These are phyloP conservation scores for Agrotis exclamationis DNA, from an alignment of 2,888 invertebrate species.

Conservation along the genomic window DNA sequence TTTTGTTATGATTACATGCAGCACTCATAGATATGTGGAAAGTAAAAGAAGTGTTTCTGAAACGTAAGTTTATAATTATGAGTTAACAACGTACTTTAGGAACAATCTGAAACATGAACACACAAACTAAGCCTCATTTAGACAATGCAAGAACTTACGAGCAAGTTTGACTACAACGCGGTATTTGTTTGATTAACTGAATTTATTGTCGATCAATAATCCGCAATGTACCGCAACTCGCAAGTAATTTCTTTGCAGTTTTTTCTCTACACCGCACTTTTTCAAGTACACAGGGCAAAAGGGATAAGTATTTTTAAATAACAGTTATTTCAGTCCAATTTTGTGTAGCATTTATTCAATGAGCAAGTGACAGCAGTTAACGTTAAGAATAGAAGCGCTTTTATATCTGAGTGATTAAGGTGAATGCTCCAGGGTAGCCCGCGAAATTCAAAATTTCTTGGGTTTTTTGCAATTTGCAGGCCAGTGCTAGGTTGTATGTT, in stretches of 20 bases:
- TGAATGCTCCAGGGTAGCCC: too few species aligned
- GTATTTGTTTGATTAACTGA: too few species aligned
- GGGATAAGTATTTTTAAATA: not conserved
- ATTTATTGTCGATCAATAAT: too few species aligned
- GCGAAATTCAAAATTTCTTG: too few species aligned
- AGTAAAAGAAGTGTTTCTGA: constrained; percentile 88
- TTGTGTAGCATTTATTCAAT: not conserved
- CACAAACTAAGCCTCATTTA: not conserved
- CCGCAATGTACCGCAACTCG: too few species aligned
- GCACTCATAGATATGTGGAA: constrained; percentile 88
- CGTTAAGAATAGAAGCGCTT: not conserved
- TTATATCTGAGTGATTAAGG: too few species aligned
- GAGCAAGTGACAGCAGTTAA: not conserved
- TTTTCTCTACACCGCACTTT: not conserved
- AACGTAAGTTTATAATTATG: constrained; percentile 80
- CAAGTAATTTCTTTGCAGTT: too few species aligned
- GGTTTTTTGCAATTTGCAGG: too few species aligned
- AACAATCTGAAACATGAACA: not conserved
- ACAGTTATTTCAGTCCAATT: not conserved
- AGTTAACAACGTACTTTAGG: not conserved
- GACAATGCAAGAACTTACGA: too few species aligned
- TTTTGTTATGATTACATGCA: constrained; percentile 79
- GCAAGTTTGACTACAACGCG: too few species aligned
- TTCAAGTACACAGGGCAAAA: not conserved
- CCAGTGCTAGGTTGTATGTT: too few species aligned